Base-by-base conservation (phyloP, 2,888 invertebrate species). In the Harpagoxenus sublaevis region DNA sequence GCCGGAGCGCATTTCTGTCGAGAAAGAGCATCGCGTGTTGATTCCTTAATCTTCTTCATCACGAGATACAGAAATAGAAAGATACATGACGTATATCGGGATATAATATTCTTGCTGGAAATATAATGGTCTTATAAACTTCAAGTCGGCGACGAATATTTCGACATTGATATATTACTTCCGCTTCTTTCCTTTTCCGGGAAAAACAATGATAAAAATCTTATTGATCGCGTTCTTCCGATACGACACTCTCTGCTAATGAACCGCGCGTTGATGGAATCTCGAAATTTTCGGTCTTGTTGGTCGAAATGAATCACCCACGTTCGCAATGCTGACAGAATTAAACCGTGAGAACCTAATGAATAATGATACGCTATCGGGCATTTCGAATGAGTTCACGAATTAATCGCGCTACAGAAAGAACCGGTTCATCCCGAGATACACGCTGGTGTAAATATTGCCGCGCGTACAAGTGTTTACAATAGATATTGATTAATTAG, bases 171-270 rank as follows among this genome's bases (percentile, higher is more conserved):
- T 35, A 88, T 88, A 84, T 77, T 84, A 88, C 60, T 60, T 84
- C 83, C 68, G 31, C 31, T 84, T 51, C 39, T 65, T 84, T 84
- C 28, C 9, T 63, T 63, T 35, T 83, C 28, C 6, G 15, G 31
- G 39, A 23, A 65, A 23, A 65, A 23, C 35, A 48, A 3, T 42
- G 74, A 89, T 81, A 83, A 85, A 66, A 55, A 87, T 89, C 85
- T 85, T 85, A 87, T 83, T 68, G 87, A 81, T 51, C n/a, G 2
- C n/a, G 2, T 35, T 79, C 83, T 88, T 83, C 71, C 75, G 77
- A 81, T 73, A 83, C 65, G 84, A 78, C 62, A 78, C 62, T 83
- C 62, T 79, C 60, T 51, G 35, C 68, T 84, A 84, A 84, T 74
- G 74, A 86, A 84, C 63, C 65, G 31, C 10, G 42, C 57, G 35